phyloP scores from a whole-genome alignment of 2,113 vertebrate species.

The Scatophagus argus region DNA sequence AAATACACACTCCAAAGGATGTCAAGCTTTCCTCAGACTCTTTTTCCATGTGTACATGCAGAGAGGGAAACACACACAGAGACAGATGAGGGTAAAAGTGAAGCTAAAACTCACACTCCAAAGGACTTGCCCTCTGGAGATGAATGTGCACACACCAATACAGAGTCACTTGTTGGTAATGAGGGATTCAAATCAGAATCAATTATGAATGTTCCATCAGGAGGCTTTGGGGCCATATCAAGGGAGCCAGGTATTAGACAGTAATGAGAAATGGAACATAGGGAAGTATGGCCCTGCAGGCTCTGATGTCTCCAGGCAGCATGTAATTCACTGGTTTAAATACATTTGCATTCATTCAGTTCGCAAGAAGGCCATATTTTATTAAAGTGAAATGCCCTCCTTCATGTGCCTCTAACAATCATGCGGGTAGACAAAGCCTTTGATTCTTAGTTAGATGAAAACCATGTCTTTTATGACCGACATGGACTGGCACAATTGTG shows the following conservation, averaged over 20 bases:
- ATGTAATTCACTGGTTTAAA: slow-evolving; percentile 72
- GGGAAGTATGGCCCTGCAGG: slow-evolving; percentile 69
- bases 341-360: slow-evolving; percentile 78
- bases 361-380: slow-evolving; percentile 70
- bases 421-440: slow-evolving; percentile 66
- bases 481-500: slow-evolving; percentile 36
- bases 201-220: slow-evolving; percentile 83
- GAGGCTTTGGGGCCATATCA: slow-evolving; percentile 74
- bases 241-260: slow-evolving; percentile 73
- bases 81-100: slow-evolving; percentile 44
- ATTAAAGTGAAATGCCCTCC: slow-evolving; percentile 68
- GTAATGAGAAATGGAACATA: slow-evolving; percentile 81
- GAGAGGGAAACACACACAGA: neutral
- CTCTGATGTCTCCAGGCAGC: slow-evolving; percentile 68
- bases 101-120: slow-evolving; percentile 58
- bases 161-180: slow-evolving; percentile 79
- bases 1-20: slow-evolving; percentile 57
- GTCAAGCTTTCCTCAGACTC: slow-evolving; percentile 31
- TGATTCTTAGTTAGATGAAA: slow-evolving; percentile 68
- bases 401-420: slow-evolving; percentile 66
- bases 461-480: slow-evolving; percentile 50
- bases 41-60: slow-evolving; percentile 16
- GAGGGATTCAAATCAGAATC: slow-evolving; percentile 78
- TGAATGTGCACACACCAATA: slow-evolving; percentile 48
- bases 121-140: slow-evolving; percentile 65